phyloP scores from a whole-genome alignment of 1,140 invertebrate genomes.

The Diuraphis noxia region DNA sequence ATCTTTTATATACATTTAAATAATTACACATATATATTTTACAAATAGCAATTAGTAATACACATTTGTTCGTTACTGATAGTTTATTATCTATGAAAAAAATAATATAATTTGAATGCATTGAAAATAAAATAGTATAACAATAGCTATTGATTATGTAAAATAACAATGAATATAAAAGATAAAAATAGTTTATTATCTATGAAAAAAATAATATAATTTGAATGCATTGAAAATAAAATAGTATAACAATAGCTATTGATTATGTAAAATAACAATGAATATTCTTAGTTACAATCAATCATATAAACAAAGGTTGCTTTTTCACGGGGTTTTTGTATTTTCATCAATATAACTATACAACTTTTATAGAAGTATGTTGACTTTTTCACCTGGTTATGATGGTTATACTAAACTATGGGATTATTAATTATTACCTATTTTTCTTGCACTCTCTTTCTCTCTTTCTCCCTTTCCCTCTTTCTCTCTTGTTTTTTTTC shows the following conservation, averaged over 20 bases:
- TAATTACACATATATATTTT: neutral
- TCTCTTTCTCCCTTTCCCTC: neutral
- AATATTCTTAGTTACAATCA: slow-evolving; percentile 31
- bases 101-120: neutral
- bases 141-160: slow-evolving; percentile 24
- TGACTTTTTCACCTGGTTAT: slow-evolving; percentile 35
- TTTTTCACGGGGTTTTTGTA: neutral
- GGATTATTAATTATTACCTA: slow-evolving; percentile 3
- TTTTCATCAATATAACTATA: neutral
- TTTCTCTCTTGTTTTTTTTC: neutral
- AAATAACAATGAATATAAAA: slow-evolving; percentile 30
- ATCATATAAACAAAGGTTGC: slow-evolving; percentile 36
- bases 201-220: neutral
- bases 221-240: neutral
- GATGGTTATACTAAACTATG: neutral
- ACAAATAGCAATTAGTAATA: neutral
- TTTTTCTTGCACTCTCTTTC: neutral
- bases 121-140: neutral
- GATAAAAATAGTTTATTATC: too few species aligned
- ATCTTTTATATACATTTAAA: neutral
- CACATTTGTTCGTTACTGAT: neutral
- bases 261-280: slow-evolving; percentile 24
- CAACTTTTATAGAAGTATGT: slow-evolving; percentile 2
- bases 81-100: neutral
- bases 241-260: slow-evolving; percentile 30